These are phyloP conservation scores for Drosophila barbarae DNA, from an alignment of 2,888 invertebrate species.

Conservation along the genomic window DNA sequence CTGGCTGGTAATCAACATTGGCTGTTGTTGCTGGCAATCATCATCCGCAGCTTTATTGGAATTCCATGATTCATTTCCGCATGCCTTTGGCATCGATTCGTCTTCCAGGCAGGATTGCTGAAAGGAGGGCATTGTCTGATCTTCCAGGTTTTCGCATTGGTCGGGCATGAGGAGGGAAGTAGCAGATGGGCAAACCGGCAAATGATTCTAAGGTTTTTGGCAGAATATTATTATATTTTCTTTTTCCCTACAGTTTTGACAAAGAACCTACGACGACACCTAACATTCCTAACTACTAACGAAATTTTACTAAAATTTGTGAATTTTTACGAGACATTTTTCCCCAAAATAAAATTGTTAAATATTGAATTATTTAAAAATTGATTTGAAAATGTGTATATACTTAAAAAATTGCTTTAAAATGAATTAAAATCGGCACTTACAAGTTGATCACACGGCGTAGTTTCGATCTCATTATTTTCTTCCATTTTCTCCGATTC, in stretches of 20 bases:
- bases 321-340: background rate
- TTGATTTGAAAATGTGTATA: background rate
- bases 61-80: background rate
- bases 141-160: slow-evolving; percentile 30
- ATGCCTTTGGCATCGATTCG: slow-evolving; percentile 20
- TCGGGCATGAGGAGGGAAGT: background rate
- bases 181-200: background rate
- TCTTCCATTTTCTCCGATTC: background rate
- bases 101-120: slow-evolving; percentile 18
- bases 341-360: background rate
- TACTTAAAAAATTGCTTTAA: background rate
- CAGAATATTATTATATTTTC: background rate
- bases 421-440: background rate
- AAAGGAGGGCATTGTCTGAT: slow-evolving; percentile 46
- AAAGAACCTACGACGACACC: background rate
- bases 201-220: slow-evolving; percentile 1
- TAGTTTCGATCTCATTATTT: background rate
- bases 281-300: background rate
- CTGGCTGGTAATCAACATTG: background rate
- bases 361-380: background rate
- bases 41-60: slow-evolving; percentile 10
- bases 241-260: background rate
- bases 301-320: background rate
- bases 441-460: slow-evolving; percentile 2
- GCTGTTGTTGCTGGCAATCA: background rate